Evolutionary conservation across 2,113 vertebrate species (phyloP), one percentile per base, ranked within the genome.

Genomic region (Corvus moneduloides): DNA sequence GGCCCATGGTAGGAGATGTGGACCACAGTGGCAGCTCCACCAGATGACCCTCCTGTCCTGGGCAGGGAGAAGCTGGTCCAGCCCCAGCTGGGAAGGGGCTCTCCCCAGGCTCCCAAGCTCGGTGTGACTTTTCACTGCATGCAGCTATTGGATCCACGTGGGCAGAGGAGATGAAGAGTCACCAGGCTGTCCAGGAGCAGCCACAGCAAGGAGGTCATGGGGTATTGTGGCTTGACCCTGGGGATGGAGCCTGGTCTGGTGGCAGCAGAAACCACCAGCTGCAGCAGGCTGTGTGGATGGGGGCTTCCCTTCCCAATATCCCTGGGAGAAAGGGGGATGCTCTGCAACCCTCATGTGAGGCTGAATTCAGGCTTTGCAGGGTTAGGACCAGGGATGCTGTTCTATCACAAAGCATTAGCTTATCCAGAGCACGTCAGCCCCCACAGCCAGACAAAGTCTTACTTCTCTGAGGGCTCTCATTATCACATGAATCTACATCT

Each of bases 41-140:
- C 1, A 3, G 26, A 41, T 4, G 2, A 68, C 23, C 12, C 11
- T 68, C 33, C 16, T 68, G 39, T 16, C 54, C 59, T 24, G 24
- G 16, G 27, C 9, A 24, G 32, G 51, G 24, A 52, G 27, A 41
- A 62, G 21, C 43, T 78, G 2, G 0, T 27, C 33, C 49, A 79
- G 49, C 13, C 16, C 7, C n/a, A 61, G n/a, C 27, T 0, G 2
- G 28, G 18, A 59, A 75, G 22, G 49, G 28, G 28, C 15, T 72
- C 35, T 59, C 26, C 17, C 10, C 19, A 22, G 5, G 7, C 19
- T 83, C 56, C 48, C 0, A 1, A 35, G 56, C 30, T 88, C 0
- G 0, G 21, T 51, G 48, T 37, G 41, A 43, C 59, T 93, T 62
- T 41, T 85, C 59, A 74, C 9, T 0, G 1, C 19, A 11, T 3